Percentiles rank a stretch among this genome's conserved stretches.
Evolutionary conservation across 2,888 invertebrate genomes (phyloP).

Genomic region (Hypomecis atomaria): DNA sequence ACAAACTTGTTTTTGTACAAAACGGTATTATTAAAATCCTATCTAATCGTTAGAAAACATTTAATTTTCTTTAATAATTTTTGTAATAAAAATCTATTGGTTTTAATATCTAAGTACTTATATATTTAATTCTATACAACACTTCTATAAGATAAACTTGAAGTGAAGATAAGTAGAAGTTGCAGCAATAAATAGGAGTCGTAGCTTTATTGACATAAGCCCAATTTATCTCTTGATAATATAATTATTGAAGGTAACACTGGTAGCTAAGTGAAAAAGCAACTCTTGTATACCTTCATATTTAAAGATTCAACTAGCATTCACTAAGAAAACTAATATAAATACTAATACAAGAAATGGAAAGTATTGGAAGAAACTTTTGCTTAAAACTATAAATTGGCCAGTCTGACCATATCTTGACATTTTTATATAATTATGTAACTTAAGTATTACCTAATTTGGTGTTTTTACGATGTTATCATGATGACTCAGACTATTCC

Average conservation of each 20-base stretch:
- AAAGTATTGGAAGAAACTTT: conserved; percentile 55
- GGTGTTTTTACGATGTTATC: conserved; percentile 2
- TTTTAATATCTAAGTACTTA: background rate
- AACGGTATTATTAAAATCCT: conserved; percentile 60
- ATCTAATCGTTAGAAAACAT: conserved; percentile 52
- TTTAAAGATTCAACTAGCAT: conserved; percentile 46
- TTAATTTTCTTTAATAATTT: conserved; percentile 2
- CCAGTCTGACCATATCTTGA: conserved; percentile 6
- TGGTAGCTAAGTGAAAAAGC: conserved; percentile 4
- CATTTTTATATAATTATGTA: conserved; percentile 2
- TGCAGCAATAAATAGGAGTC: too few species aligned
- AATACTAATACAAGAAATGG: conserved; percentile 34
- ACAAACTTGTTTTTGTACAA: conserved; percentile 60
- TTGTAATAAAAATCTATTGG: conserved; percentile 12
- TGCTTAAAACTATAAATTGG: conserved; percentile 10
- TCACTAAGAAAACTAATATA: conserved; percentile 40
- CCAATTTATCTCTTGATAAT: background rate
- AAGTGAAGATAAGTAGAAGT: too few species aligned
- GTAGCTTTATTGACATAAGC: too few species aligned
- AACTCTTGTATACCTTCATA: conserved; percentile 3
- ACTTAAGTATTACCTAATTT: conserved; percentile 2
- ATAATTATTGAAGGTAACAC: background rate
- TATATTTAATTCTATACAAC: conserved; percentile 14
- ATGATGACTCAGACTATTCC: too few species aligned
- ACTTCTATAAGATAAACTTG: conserved; percentile 5